A percentile compares a stretch with the other conserved stretches of the same genome.
Evolutionary conservation across 2,797 vertebrate species (phyloP).

Genomic region (Enteromius trimaculatus): DNA sequence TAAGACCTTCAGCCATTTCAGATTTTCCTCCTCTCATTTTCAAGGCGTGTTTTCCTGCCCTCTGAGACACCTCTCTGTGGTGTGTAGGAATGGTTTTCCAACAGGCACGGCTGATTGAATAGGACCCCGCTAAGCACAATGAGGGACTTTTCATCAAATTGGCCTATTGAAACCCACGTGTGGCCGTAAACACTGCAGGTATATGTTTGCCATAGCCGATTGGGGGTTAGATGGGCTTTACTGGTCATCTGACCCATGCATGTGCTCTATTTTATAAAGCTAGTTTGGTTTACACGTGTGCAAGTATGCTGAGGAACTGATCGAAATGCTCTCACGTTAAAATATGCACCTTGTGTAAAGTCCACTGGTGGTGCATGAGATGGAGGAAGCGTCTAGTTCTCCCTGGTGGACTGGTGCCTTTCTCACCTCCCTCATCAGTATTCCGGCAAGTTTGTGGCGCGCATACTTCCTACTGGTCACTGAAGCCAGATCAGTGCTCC

Average conservation of each 20-base stretch:
- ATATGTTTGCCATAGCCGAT: constrained; percentile 15
- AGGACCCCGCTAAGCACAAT: constrained; percentile 40
- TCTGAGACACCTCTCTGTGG: constrained; percentile 29
- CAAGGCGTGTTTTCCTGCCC: constrained; percentile 44
- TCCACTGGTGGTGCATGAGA: constrained; percentile 88
- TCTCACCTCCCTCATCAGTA: constrained; percentile 96
- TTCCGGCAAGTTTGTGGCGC: constrained; percentile 87
- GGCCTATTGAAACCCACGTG: constrained; percentile 48
- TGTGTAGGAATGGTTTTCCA: constrained; percentile 30
- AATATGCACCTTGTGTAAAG: constrained; percentile 96
- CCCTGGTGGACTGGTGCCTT: constrained; percentile 88
- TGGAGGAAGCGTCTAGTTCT: constrained; percentile 87
- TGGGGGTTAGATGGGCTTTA: constrained; percentile 23
- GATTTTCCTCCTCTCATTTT: constrained; percentile 44
- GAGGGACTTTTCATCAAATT: constrained; percentile 44
- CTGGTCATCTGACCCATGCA: constrained; percentile 38
- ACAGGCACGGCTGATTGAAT: constrained; percentile 43
- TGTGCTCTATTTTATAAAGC: constrained; percentile 38
- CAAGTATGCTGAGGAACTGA: constrained; percentile 72
- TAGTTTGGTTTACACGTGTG: constrained; percentile 20
- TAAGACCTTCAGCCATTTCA: constrained; percentile 39
- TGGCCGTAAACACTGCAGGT: constrained; percentile 22
- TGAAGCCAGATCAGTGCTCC: constrained; percentile 84
- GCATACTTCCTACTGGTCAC: constrained; percentile 91
- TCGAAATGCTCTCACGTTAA: constrained; percentile 94